Evolutionary conservation across 2,888 invertebrate species (phyloP).

Genomic region (Cerastoderma edule): DNA sequence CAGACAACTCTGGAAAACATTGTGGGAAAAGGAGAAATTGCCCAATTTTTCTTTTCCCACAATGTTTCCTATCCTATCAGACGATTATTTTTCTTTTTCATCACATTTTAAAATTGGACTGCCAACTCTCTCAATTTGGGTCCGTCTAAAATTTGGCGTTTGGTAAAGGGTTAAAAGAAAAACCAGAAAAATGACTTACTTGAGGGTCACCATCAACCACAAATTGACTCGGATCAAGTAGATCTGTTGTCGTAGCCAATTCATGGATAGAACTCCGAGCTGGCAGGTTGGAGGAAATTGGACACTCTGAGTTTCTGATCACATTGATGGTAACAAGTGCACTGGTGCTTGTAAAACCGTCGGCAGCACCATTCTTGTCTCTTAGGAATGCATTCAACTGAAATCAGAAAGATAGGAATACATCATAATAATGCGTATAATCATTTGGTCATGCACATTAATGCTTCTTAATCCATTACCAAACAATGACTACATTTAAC

Average conservation of each 20-base stretch:
- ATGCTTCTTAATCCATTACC: no score
- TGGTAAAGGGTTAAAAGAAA: no score
- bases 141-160: no score
- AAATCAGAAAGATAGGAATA: not conserved
- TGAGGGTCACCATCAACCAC: slow-evolving; percentile 39
- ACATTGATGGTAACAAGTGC: slow-evolving; percentile 61
- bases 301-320: slow-evolving; percentile 55
- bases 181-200: slow-evolving; percentile 36
- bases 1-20: no score
- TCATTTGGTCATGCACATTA: not conserved
- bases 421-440: not conserved
- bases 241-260: not conserved
- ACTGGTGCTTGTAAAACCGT: slow-evolving; percentile 28
- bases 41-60: no score
- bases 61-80: no score
- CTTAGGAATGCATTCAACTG: slow-evolving; percentile 37
- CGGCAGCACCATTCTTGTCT: slow-evolving; percentile 43
- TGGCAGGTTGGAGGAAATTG: slow-evolving; percentile 34
- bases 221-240: slow-evolving; percentile 26
- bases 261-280: slow-evolving; percentile 25
- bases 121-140: no score
- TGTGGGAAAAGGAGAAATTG: no score
- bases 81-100: no score
- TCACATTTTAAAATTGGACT: no score
- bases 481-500: no score